Evolutionary conservation across 2,888 invertebrate species (phyloP), one percentile per base, ranked within the genome.

Genomic region (Leptopilina myrica): DNA sequence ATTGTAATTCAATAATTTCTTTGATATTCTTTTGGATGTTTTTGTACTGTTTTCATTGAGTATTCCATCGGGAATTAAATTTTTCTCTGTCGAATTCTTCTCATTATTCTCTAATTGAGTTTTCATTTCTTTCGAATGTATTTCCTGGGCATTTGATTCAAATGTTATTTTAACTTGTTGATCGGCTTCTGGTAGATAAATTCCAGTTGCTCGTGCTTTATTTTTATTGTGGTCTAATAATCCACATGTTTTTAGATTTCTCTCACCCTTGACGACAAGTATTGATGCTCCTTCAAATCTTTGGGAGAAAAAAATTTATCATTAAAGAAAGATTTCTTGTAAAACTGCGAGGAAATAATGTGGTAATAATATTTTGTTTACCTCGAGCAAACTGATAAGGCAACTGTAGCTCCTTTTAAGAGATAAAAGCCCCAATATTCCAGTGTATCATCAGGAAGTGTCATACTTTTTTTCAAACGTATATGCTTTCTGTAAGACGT

Each of bases 401-500:
- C 94, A 2, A 97, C 96, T 12, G 94, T 94, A 1, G 97, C 96
- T 40, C 96, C 97, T 91, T 95, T 94, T 75, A 96, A 92, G 69
- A 97, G 92, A 92, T 96, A 97, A 92, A 97, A 97, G 3, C 97
- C 97, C 97, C 97, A 97, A 91, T 97, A 97, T 90, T 97, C 97
- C 56, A 97, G 92, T 11, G 97, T 96, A 87, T 97, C 97, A 90
- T 97, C 97, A 0, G 96, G 96, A 82, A 97, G 92, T 2, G 93
- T 94, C 96, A 97, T 96, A 7, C 96, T 96, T 89, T 97, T 97
- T 89, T 95, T 96, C 85, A 97, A 92, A 84, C 95, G 93, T 85
- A 96, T 95, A 88, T 96, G 96, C 91, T 96, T 96, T 76, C 94
- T 94, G 87, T 94, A 95, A 0, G 90, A 88, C 73, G 96, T 95